phyloP scores from a whole-genome alignment of 2,113 vertebrate genomes.

The Argyrosomus japonicus region DNA sequence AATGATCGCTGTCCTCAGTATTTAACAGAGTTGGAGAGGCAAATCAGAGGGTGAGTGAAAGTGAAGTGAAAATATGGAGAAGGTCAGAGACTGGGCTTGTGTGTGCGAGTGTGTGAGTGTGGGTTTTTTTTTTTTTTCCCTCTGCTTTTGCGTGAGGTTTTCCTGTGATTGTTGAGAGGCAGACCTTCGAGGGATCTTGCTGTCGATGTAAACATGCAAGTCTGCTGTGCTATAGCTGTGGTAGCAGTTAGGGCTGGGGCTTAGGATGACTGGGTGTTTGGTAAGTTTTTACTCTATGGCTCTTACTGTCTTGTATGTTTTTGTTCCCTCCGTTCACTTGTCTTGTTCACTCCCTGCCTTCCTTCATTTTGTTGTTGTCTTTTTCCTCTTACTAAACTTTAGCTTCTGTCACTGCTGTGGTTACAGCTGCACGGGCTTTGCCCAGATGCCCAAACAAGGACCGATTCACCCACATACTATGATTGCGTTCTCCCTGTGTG shows the following conservation, averaged over 20 bases:
- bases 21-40: slow-evolving; percentile 45
- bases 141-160: slow-evolving; percentile 59
- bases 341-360: not conserved
- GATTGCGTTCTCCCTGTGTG: slow-evolving; percentile 33
- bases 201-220: slow-evolving; percentile 68
- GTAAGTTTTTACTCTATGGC: slow-evolving; percentile 64
- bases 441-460: slow-evolving; percentile 80
- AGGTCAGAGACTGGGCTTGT: slow-evolving; percentile 57
- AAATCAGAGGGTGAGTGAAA: slow-evolving; percentile 56
- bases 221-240: slow-evolving; percentile 30
- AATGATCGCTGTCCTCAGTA: slow-evolving; percentile 49
- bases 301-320: slow-evolving; percentile 1
- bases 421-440: slow-evolving; percentile 55
- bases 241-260: slow-evolving; percentile 41
- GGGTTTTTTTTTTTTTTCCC: not conserved
- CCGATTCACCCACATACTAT: slow-evolving; percentile 45
- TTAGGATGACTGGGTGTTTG: slow-evolving; percentile 60
- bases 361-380: not conserved
- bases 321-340: slow-evolving; percentile 16
- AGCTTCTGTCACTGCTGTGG: slow-evolving; percentile 34
- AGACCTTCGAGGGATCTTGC: slow-evolving; percentile 70
- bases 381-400: slow-evolving; percentile 37
- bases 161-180: slow-evolving; percentile 75
- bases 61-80: slow-evolving; percentile 42
- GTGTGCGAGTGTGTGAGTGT: slow-evolving; percentile 23